A percentile compares a stretch with the other conserved stretches of the same genome.
Evolutionary conservation across 2,113 vertebrate genomes (phyloP).

Genomic region (Chitala chitala): DNA sequence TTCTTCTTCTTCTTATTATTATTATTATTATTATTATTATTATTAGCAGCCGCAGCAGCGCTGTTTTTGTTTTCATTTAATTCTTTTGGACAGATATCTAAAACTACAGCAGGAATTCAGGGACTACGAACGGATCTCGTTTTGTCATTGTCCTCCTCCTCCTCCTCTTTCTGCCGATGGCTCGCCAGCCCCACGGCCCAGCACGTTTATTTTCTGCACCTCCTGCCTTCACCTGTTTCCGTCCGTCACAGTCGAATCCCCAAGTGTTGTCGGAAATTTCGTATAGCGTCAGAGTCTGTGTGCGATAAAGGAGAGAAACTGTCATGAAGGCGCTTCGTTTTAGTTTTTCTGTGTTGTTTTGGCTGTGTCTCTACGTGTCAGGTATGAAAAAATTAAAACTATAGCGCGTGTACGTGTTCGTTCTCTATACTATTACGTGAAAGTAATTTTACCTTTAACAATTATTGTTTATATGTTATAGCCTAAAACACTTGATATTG

Average conservation of each 20-base stretch:
- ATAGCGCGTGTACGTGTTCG: too few species aligned
- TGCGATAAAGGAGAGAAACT: background rate
- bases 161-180: background rate
- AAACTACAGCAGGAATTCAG: too few species aligned
- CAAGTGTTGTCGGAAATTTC: background rate
- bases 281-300: background rate
- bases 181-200: background rate
- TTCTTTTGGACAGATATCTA: too few species aligned
- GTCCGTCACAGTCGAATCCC: slow-evolving; percentile 16
- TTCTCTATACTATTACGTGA: too few species aligned
- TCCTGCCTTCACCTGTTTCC: slow-evolving; percentile 22
- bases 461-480: too few species aligned
- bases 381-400: background rate
- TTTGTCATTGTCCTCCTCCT: background rate
- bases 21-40: too few species aligned
- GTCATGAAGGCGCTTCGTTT: background rate
- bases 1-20: too few species aligned
- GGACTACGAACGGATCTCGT: background rate
- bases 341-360: background rate
- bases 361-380: background rate
- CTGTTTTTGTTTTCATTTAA: too few species aligned
- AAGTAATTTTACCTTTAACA: too few species aligned
- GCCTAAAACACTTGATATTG: too few species aligned
- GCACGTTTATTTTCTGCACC: slow-evolving; percentile 21
- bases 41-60: too few species aligned